These are phyloP conservation scores for Simalia tracyae DNA, from an alignment of 2,797 vertebrate genomes.

Conservation along the genomic window DNA sequence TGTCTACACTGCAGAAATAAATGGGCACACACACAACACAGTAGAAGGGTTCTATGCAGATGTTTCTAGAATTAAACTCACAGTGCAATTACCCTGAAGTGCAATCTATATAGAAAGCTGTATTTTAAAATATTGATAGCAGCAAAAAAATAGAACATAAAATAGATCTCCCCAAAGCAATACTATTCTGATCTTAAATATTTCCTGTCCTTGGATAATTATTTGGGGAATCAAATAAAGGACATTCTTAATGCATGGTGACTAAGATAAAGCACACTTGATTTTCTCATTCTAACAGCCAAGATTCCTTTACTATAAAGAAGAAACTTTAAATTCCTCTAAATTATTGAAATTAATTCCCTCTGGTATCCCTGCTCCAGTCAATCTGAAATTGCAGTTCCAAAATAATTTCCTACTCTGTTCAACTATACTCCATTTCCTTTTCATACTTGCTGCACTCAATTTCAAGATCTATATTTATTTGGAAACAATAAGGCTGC, in stretches of 20 bases:
- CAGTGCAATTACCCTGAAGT: not conserved
- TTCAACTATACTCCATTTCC: not conserved
- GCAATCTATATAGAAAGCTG: not conserved
- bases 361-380: not conserved
- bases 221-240: constrained; percentile 17
- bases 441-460: not conserved
- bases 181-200: not conserved
- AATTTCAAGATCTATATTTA: not conserved
- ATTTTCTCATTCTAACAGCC: constrained; percentile 2
- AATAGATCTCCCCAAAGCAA: not conserved
- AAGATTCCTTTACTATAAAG: not conserved
- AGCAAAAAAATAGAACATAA: not conserved
- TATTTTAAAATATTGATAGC: not conserved
- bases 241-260: not conserved
- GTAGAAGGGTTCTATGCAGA: not conserved
- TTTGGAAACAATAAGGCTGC: not conserved
- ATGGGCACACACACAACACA: not conserved
- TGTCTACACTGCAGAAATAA: not conserved
- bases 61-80: not conserved
- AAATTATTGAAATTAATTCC: not conserved
- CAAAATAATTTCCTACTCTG: not conserved
- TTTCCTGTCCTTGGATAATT: not conserved
- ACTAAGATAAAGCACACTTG: not conserved
- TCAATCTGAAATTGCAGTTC: not conserved
- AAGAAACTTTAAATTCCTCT: not conserved